These are phyloP conservation scores for Choreutis nemorana DNA, from an alignment of 2,888 invertebrate species.

Conservation along the genomic window DNA sequence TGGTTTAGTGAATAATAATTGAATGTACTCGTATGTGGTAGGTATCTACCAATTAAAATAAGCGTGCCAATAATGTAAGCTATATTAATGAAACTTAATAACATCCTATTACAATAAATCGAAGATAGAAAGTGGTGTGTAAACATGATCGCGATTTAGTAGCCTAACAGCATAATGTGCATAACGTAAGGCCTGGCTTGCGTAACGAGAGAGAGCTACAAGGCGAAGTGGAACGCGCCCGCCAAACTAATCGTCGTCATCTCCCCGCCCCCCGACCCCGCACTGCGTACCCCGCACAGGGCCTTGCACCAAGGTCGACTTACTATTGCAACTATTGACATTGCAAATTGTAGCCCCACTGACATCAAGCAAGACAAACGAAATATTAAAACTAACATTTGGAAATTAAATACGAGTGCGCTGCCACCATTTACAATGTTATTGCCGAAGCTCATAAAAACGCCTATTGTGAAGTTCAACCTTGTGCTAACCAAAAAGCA, in stretches of 20 bases:
- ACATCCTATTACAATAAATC: neutral
- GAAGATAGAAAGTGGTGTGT: constrained; percentile 43
- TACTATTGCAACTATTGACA: too few relatives aligned
- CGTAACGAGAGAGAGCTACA: constrained; percentile 62
- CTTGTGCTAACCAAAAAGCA: too few relatives aligned
- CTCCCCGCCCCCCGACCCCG: constrained; percentile 36
- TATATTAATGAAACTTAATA: constrained; percentile 14
- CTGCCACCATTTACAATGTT: too few relatives aligned
- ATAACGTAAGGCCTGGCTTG: constrained; percentile 62
- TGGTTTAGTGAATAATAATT: too few relatives aligned
- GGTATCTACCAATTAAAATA: neutral
- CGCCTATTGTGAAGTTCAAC: too few relatives aligned
- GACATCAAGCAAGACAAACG: too few relatives aligned
- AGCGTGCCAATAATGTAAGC: neutral
- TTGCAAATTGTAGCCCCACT: too few relatives aligned
- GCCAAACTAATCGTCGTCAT: constrained; percentile 42
- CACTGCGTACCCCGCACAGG: too few relatives aligned
- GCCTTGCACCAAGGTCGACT: too few relatives aligned
- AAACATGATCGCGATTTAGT: constrained; percentile 41
- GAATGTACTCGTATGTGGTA: neutral
- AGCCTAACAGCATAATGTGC: constrained; percentile 55
- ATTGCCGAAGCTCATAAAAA: too few relatives aligned
- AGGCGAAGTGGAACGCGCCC: constrained; percentile 54
- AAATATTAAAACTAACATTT: too few relatives aligned
- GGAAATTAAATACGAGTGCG: too few relatives aligned